These are phyloP conservation scores for Drosophila orosa DNA, from an alignment of 1,140 invertebrate species.

Conservation along the genomic window DNA sequence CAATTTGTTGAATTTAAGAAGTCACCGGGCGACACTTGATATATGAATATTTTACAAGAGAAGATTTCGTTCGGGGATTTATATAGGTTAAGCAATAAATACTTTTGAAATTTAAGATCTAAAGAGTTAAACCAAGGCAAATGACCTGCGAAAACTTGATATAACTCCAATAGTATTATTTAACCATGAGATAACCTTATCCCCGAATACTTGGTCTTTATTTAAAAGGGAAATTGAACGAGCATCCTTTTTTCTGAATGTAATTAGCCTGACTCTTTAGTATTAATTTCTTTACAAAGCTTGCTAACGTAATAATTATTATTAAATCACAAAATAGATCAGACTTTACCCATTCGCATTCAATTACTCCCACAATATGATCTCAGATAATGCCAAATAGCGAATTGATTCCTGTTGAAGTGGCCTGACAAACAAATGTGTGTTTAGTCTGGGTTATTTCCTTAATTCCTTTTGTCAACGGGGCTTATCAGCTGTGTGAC, in stretches of 20 bases:
- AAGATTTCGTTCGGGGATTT: not conserved
- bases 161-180: no score
- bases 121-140: no score
- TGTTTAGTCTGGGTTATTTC: constrained; percentile 1
- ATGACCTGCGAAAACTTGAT: not conserved
- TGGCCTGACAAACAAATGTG: constrained; percentile 11
- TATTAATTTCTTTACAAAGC: no score
- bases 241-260: not conserved
- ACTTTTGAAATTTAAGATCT: not conserved
- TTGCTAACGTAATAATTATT: not conserved
- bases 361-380: not conserved
- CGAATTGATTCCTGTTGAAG: not conserved
- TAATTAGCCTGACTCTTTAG: not conserved
- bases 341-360: no score
- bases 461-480: constrained; percentile 12
- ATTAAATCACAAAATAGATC: no score
- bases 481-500: constrained; percentile 23
- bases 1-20: constrained; percentile 4
- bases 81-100: not conserved
- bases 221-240: no score
- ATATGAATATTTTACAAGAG: not conserved
- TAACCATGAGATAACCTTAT: not conserved
- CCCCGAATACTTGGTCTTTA: no score
- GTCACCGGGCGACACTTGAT: not conserved
- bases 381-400: constrained; percentile 5